Conservation (phyloP, 2,888 invertebrate species). For the Taphrorychus bicolor region DNA sequence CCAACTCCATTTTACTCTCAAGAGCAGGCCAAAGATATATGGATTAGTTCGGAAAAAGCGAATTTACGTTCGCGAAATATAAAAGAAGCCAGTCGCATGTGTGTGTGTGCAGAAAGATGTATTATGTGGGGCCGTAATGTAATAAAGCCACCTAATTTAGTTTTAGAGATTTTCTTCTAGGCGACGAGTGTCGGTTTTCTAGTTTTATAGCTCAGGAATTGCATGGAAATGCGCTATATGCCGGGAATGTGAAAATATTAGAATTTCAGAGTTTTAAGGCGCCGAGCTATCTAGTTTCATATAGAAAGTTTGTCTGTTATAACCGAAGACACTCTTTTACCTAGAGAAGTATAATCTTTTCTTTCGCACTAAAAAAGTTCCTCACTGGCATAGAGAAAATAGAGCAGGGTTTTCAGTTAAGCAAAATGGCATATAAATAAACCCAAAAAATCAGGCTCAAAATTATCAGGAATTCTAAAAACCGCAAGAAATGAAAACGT, state of each 20-base stretch:
- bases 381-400: too few species aligned
- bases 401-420: too few species aligned
- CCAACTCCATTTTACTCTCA: background rate
- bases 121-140: background rate
- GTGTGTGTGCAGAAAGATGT: background rate
- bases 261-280: background rate
- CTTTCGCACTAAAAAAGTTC: too few species aligned
- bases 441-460: too few species aligned
- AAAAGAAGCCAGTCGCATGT: background rate
- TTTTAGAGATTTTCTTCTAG: background rate
- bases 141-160: background rate
- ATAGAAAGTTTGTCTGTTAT: background rate
- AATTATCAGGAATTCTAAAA: too few species aligned
- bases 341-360: too few species aligned
- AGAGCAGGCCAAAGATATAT: slow-evolving; percentile 2
- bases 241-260: background rate
- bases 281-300: background rate
- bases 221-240: background rate
- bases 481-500: too few species aligned
- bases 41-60: background rate
- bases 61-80: background rate
- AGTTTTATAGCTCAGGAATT: background rate
- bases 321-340: background rate
- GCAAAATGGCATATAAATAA: too few species aligned
- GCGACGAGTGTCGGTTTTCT: background rate